phyloP scores from a whole-genome alignment of 2,113 vertebrate genomes.

The Chlamydotis undulata region DNA sequence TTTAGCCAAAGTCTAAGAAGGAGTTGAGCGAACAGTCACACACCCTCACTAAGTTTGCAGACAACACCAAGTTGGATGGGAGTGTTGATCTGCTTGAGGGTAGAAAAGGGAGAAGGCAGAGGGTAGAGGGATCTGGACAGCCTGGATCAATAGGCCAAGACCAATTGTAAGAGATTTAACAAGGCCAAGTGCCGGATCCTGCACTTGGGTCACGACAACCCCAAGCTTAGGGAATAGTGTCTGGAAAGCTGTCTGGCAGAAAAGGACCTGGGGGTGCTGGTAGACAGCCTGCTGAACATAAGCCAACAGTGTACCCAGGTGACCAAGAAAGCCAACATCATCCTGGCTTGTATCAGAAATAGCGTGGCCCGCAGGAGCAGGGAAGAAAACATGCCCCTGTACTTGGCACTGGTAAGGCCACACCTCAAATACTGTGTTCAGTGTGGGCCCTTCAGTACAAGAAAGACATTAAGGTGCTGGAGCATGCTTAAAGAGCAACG shows the following conservation, averaged over 20 bases:
- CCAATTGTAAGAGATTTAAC: not conserved
- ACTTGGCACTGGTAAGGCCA: too few relatives aligned
- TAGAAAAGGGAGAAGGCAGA: not conserved
- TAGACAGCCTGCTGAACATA: accelerated
- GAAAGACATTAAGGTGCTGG: not conserved
- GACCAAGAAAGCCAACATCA: not conserved
- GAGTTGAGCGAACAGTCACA: not conserved
- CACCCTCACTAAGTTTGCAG: not conserved
- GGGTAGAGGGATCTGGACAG: not conserved
- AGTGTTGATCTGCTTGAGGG: not conserved
- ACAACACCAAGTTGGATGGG: accelerated
- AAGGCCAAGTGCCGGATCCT: not conserved
- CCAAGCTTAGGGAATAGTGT: too few relatives aligned
- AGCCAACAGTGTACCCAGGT: not conserved
- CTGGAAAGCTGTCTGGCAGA: not conserved
- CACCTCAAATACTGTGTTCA: too few relatives aligned
- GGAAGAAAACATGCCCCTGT: too few relatives aligned
- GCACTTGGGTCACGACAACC: not conserved
- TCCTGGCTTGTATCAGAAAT: not conserved
- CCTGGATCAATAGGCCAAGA: accelerated
- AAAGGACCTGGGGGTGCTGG: not conserved
- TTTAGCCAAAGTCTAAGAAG: not conserved
- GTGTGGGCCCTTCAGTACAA: too few relatives aligned
- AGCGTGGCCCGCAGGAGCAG: too few relatives aligned
- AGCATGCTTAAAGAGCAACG: accelerated